Base-by-base conservation (phyloP, 2,888 invertebrate genomes). In the Drosophila atroscutellata region DNA sequence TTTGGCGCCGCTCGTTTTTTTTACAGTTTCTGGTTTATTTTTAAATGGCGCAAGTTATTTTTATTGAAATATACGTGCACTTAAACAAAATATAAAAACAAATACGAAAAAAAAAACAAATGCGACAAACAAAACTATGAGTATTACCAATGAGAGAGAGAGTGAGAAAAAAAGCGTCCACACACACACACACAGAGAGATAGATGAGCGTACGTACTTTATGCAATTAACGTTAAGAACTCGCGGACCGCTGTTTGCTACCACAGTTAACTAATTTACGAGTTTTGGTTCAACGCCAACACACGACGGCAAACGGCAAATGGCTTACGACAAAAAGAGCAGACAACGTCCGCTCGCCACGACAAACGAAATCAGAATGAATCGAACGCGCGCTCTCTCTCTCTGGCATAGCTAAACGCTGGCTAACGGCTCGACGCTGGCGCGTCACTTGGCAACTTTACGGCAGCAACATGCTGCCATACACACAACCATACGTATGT, bases 131-230 rank as follows among this genome's bases (percentile, higher is more conserved):
- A 57, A 52, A 64, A 54, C 34, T 9, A 47, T 52, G 52, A 65
- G 73, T 75, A 80, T 84, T 81, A 83, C 83, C 83, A 83, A 83
- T 78, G 68, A 72, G 51, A 72, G 72, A 47, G 72, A 83, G 57
- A 30, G 50, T 30, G 37, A 26, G 18, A 32, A 20, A 32, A 54
- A 26, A 30, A 30, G 28, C 45, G 45, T 45, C 32, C 70, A 65
- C 75, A 70, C 71, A 56, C 42, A 66, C 26, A 26, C 26, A 26
- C n/a, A n/a, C 65, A 70, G 67, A 20, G 54, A 67, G 32, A 65
- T 70, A 79, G 55, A 61, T 28, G 50, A 30, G 42, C 37, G 36
- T 68, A 56, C 30, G 36, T 51, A 55, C 55, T 55, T 39, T 32
- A 42, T 47, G 51, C 77, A 55, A 63, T 58, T 73, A 69, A 70